Conservation (phyloP, 2,888 invertebrate genomes). For the Branchellion lobata region DNA sequence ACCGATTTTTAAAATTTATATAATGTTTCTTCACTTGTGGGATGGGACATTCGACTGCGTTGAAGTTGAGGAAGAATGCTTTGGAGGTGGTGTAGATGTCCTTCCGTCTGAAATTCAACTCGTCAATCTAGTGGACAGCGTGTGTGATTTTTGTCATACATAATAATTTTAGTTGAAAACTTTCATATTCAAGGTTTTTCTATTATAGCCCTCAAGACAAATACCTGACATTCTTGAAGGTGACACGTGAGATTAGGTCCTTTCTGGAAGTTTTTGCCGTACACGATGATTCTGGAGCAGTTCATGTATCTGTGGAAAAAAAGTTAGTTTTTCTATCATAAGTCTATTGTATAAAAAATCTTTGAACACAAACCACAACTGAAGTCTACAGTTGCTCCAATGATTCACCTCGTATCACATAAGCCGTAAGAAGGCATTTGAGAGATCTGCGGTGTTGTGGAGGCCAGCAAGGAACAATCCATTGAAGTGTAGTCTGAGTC, state of each 20-base stretch:
- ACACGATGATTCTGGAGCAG: slow-evolving; percentile 50
- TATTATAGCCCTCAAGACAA: no score
- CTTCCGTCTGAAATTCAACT: background rate
- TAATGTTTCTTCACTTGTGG: no score
- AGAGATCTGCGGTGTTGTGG: slow-evolving; percentile 40
- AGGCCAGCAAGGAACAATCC: slow-evolving; percentile 48
- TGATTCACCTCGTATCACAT: slow-evolving; percentile 46
- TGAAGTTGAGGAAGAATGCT: slow-evolving; percentile 49
- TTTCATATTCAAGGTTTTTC: no score
- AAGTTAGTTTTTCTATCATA: no score
- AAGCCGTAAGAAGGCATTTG: slow-evolving; percentile 49
- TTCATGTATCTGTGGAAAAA: slow-evolving; percentile 41
- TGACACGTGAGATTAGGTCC: slow-evolving; percentile 48
- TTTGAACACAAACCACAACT: no score
- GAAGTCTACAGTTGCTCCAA: no score
- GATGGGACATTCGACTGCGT: slow-evolving; percentile 48
- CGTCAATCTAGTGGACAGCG: background rate
- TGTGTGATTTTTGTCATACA: background rate
- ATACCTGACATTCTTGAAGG: slow-evolving; percentile 45
- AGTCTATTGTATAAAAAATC: no score
- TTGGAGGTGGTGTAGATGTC: slow-evolving; percentile 21
- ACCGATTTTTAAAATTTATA: no score
- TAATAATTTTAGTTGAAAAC: background rate
- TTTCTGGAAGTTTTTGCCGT: slow-evolving; percentile 50
- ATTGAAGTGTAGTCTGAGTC: slow-evolving; percentile 35